Evolutionary conservation across 2,797 vertebrate genomes (phyloP), one percentile per base, ranked within the genome.

Genomic region (Molothrus aeneus): DNA sequence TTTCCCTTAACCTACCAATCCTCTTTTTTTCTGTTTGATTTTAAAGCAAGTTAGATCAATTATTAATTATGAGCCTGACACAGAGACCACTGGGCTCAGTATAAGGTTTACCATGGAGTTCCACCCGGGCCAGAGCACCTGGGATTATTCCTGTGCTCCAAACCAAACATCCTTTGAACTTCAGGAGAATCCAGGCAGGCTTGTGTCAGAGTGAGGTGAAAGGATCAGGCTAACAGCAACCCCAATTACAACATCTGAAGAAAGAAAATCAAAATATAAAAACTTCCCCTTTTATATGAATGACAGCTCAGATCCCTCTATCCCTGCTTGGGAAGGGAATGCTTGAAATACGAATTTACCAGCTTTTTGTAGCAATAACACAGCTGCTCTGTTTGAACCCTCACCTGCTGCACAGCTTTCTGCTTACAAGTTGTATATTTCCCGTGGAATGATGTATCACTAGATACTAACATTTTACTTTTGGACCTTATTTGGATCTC

Each of bases 341-440:
- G 3, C 36, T 77, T 45, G 28, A 7, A 50, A 38, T 10, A 24
- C 24, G 25, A 53, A 71, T 50, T 72, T 36, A 86, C 22, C 36
- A 42, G 10, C 13, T 34, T 61, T 61, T 7, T 9, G 3, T 29
- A 45, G 65, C 32, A 54, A 61, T 18, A 34, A 63, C 13, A 5
- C 26, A 78, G 38, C 42, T 13, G 24, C 7, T 66, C n/a, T 53
- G 10, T 48, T 50, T 22, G 43, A n/a, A 34, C 20, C 15, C 40
- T 43, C 14, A 21, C 53, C 29, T 31, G 10, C 34, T 14, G 11
- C 80, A 40, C n/a, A n/a, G 4, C 32, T 68, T 56, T 29, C 31
- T 45, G 40, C 19, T 32, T 10, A 64, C 19, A 32, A 43, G 60
- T 0, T 2, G 11, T 2, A 0, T 14, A 0, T n/a, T 50, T 25